These are phyloP conservation scores for Crepidodera aurea DNA, from an alignment of 2,888 invertebrate species.

Conservation along the genomic window DNA sequence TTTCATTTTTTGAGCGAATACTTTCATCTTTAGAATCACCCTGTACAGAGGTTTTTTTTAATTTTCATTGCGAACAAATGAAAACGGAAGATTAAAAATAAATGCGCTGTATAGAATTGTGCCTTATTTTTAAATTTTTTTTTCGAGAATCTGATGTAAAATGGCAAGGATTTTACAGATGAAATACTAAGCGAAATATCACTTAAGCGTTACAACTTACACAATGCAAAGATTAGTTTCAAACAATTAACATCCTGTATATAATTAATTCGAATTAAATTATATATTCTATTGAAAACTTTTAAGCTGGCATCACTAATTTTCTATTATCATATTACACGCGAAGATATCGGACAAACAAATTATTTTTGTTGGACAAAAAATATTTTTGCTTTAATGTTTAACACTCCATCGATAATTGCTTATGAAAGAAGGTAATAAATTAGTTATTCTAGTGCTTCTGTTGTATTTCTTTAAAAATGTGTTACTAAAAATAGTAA, in stretches of 20 bases:
- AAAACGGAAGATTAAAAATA: too few species aligned
- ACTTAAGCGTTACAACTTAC: constrained; percentile 21
- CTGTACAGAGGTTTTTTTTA: too few species aligned
- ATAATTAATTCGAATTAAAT: constrained; percentile 32
- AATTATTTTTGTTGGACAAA: constrained; percentile 4
- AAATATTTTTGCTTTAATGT: neutral
- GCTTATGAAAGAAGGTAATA: constrained; percentile 9
- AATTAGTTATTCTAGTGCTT: constrained; percentile 8
- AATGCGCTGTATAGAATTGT: too few species aligned
- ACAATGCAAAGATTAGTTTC: constrained; percentile 27
- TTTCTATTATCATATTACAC: constrained; percentile 14
- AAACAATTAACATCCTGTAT: constrained; percentile 29
- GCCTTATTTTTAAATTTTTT: too few species aligned
- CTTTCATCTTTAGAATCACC: too few species aligned
- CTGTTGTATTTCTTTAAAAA: constrained; percentile 14
- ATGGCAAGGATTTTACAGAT: too few species aligned
- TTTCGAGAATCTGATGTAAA: too few species aligned
- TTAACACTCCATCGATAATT: constrained; percentile 9
- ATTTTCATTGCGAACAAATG: too few species aligned
- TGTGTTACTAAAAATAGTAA: neutral
- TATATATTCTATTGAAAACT: neutral
- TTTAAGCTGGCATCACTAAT: constrained; percentile 8
- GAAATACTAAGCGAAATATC: neutral
- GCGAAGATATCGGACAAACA: constrained; percentile 12
- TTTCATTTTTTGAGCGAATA: too few species aligned